These are phyloP conservation scores for Oscheius myriophilus DNA, from an alignment of 2,888 invertebrate species.

Conservation along the genomic window DNA sequence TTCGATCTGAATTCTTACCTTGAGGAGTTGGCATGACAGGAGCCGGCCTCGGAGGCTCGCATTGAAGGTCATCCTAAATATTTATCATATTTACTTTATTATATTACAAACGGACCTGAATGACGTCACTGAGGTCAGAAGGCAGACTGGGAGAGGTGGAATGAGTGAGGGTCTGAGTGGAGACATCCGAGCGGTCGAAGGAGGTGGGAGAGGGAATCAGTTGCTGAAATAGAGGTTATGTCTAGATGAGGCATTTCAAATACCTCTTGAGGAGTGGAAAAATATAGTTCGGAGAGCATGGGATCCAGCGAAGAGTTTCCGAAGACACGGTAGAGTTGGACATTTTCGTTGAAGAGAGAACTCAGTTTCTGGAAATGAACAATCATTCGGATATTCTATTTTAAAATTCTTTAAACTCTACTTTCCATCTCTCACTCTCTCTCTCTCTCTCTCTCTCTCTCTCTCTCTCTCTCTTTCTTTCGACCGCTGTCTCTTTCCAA, in stretches of 20 bases:
- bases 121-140: conserved; percentile 26
- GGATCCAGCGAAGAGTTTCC: conserved; percentile 62
- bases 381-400: not conserved
- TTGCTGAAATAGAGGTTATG: not conserved
- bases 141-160: conserved; percentile 28
- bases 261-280: conserved; percentile 45
- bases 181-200: conserved; percentile 31
- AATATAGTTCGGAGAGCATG: conserved; percentile 62
- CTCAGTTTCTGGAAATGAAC: conserved; percentile 59
- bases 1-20: not conserved
- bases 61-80: not conserved
- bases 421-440: no score
- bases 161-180: conserved; percentile 31
- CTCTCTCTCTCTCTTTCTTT: not conserved
- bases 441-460: no score
- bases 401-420: no score
- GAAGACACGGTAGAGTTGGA: conserved; percentile 67
- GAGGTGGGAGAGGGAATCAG: conserved; percentile 31
- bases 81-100: no score
- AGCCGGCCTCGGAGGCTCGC: conserved; percentile 8
- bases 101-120: conserved; percentile 4
- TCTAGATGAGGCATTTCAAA: not conserved
- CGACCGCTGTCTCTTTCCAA: not conserved
- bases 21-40: conserved; percentile 26
- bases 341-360: conserved; percentile 64